These are phyloP conservation scores for Emydocephalus ijimae DNA, from an alignment of 2,113 vertebrate genomes.

Conservation along the genomic window DNA sequence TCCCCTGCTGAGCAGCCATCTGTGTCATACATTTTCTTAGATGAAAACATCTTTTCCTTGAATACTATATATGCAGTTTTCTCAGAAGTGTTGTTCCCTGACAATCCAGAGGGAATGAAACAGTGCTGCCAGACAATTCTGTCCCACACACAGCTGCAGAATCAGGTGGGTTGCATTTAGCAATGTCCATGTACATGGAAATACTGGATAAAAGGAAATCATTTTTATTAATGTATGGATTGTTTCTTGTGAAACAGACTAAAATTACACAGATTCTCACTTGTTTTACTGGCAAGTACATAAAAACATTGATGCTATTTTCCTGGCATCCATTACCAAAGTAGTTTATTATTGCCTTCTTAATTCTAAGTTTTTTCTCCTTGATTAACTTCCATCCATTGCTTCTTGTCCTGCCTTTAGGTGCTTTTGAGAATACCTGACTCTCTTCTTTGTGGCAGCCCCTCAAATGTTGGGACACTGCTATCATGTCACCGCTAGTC, in stretches of 20 bases:
- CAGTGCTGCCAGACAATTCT: not conserved
- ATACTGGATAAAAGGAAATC: not conserved
- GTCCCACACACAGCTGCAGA: constrained; percentile 24
- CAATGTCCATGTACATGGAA: not conserved
- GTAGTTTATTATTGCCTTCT: not conserved
- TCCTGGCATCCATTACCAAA: not conserved
- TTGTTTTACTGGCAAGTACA: not conserved
- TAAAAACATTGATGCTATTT: not conserved
- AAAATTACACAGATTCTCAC: not conserved
- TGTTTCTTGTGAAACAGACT: not conserved
- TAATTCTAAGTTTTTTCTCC: no score
- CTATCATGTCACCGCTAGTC: no score
- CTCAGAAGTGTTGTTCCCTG: not conserved
- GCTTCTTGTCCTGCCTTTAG: no score
- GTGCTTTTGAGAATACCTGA: no score
- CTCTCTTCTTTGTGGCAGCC: no score
- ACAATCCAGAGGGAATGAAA: not conserved
- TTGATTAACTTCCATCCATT: no score
- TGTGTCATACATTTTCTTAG: not conserved
- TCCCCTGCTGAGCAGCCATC: not conserved
- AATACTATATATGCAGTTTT: not conserved
- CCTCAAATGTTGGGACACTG: no score
- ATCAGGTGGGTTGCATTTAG: not conserved
- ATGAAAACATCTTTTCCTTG: not conserved
- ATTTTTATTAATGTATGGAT: not conserved